Evolutionary conservation across 2,888 invertebrate species (phyloP).

Genomic region (Drosophila histrio): DNA sequence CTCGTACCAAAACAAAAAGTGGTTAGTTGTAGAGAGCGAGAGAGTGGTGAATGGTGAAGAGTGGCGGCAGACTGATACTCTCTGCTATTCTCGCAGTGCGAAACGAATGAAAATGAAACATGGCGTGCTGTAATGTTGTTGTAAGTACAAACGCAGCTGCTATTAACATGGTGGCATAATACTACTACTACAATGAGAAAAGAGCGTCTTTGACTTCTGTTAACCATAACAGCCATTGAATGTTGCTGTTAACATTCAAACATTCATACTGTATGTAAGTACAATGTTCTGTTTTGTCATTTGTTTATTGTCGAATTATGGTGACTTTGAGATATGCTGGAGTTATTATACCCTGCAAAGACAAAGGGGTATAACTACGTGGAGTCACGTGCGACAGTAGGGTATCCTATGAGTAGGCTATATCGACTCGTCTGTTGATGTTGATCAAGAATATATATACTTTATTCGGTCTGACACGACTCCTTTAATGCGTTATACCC

Average conservation of each 20-base stretch:
- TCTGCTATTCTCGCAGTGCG: conserved; percentile 4
- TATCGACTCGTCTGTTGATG: too few relatives aligned
- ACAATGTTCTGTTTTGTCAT: conserved; percentile 2
- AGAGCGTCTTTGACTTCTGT: conserved; percentile 18
- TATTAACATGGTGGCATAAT: not conserved
- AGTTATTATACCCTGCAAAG: conserved; percentile 2
- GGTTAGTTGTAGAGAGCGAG: conserved; percentile 14
- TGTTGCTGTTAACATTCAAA: conserved; percentile 7
- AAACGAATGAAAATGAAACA: conserved; percentile 33
- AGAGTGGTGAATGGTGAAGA: not conserved
- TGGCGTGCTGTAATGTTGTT: conserved; percentile 6
- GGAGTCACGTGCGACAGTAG: too few relatives aligned
- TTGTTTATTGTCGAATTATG: conserved; percentile 52
- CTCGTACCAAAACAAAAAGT: conserved; percentile 35
- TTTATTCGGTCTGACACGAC: too few relatives aligned
- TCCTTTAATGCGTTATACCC: too few relatives aligned
- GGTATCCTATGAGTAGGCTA: too few relatives aligned
- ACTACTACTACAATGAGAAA: not conserved
- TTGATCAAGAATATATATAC: too few relatives aligned
- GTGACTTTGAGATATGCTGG: not conserved
- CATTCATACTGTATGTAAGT: not conserved
- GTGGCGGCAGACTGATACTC: conserved; percentile 5
- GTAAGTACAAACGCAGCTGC: conserved; percentile 10
- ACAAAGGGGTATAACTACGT: not conserved
- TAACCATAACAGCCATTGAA: conserved; percentile 12